A percentile compares a stretch with the other conserved stretches of the same genome.
Conservation (phyloP, 2,113 vertebrate species). For the Antechinus flavipes region DNA sequence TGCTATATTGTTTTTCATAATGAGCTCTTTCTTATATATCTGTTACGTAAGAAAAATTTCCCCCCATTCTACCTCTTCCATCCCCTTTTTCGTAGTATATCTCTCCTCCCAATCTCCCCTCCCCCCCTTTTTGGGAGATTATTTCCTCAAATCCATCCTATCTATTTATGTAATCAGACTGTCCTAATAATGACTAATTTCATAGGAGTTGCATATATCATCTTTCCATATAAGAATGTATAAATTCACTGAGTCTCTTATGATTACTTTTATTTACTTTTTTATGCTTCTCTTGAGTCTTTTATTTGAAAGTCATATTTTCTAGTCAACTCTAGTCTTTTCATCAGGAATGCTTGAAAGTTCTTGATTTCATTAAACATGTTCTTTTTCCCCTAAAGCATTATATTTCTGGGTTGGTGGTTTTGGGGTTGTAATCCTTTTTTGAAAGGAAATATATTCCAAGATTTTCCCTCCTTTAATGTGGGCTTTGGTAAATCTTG, state of each 20-base stretch:
- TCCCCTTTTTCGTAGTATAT: not conserved
- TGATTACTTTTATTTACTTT: not conserved
- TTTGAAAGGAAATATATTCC: not conserved
- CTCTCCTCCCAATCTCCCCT: too few relatives aligned
- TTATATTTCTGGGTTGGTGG: not conserved
- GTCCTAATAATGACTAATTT: not conserved
- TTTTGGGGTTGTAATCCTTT: not conserved
- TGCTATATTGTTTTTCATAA: too few relatives aligned
- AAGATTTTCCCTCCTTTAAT: not conserved
- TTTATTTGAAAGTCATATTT: not conserved
- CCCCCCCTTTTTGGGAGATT: not conserved
- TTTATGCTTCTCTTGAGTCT: not conserved
- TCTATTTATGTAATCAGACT: not conserved
- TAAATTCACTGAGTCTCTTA: not conserved
- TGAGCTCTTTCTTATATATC: too few relatives aligned
- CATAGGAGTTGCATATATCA: not conserved
- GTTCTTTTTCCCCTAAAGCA: not conserved
- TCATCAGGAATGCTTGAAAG: not conserved
- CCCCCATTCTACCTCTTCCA: not conserved
- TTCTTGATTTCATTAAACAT: not conserved
- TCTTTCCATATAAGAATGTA: not conserved
- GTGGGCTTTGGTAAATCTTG: not conserved
- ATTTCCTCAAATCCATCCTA: not conserved
- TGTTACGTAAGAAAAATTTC: not conserved
- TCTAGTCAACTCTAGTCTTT: not conserved